Conservation (phyloP, 2,797 vertebrate species). For the Syndactyla subalaris region DNA sequence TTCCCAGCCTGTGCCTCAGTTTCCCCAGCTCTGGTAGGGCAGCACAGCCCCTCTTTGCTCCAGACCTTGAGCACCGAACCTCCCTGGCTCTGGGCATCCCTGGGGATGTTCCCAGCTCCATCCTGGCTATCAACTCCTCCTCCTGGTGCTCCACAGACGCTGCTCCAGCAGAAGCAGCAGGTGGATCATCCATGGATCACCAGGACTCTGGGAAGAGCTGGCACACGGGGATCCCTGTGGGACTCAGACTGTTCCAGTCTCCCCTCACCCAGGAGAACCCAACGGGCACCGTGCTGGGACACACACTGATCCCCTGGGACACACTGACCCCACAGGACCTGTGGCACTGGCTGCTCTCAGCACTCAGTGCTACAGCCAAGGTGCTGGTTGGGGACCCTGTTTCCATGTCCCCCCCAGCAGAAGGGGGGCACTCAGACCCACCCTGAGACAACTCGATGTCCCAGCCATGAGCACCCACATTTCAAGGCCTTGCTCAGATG, state of each 20-base stretch:
- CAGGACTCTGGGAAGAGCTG: accelerated
- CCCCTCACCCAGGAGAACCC: neutral
- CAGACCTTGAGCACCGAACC: neutral
- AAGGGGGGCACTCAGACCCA: accelerated
- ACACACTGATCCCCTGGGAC: neutral
- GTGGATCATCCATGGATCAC: accelerated
- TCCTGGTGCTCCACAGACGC: accelerated
- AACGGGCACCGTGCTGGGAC: accelerated
- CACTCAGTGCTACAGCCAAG: accelerated
- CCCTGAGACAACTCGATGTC: accelerated
- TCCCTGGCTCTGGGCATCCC: neutral
- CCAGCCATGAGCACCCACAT: accelerated
- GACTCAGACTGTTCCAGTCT: neutral
- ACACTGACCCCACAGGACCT: accelerated
- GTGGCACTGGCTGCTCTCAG: neutral
- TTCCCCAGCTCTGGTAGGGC: neutral
- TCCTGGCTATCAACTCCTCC: accelerated
- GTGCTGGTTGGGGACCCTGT: accelerated
- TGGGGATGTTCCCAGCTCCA: accelerated
- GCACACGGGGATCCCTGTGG: accelerated
- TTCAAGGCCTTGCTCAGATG: accelerated
- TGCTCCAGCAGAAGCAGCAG: neutral
- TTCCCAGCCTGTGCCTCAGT: neutral
- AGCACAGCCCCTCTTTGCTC: neutral
- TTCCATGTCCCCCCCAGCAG: accelerated